These are phyloP conservation scores for Elgaria multicarinata DNA, from an alignment of 2,113 vertebrate species.

Conservation along the genomic window DNA sequence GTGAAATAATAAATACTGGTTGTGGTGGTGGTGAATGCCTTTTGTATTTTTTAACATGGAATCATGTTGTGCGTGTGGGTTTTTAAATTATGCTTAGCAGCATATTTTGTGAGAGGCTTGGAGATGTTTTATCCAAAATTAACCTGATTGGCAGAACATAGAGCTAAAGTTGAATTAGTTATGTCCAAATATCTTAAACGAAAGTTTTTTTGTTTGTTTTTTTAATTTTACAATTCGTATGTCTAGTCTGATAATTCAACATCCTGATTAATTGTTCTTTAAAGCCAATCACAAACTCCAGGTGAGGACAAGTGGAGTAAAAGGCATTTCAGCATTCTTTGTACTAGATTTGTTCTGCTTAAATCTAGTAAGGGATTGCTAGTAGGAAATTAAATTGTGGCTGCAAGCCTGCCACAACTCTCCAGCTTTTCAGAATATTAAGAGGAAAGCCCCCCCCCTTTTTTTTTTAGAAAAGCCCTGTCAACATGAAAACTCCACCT, in stretches of 20 bases:
- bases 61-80: neutral
- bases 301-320: neutral
- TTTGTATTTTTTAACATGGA: neutral
- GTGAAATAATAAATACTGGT: neutral
- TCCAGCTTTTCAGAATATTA: neutral
- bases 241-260: constrained; percentile 33
- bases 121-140: neutral
- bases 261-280: constrained; percentile 44
- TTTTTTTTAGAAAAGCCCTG: neutral
- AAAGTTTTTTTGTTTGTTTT: constrained; percentile 67
- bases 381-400: constrained; percentile 9
- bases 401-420: neutral
- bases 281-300: neutral
- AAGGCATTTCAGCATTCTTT: constrained; percentile 2
- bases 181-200: neutral
- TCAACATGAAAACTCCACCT: neutral
- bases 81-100: too few species aligned
- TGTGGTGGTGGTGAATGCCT: neutral
- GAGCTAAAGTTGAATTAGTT: neutral
- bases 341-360: neutral
- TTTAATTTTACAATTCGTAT: constrained; percentile 54
- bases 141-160: neutral
- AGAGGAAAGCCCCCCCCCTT: neutral
- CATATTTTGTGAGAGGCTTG: neutral
- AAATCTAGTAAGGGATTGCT: neutral